These are phyloP conservation scores for Alcedo atthis DNA, from an alignment of 2,797 vertebrate genomes.

Conservation along the genomic window DNA sequence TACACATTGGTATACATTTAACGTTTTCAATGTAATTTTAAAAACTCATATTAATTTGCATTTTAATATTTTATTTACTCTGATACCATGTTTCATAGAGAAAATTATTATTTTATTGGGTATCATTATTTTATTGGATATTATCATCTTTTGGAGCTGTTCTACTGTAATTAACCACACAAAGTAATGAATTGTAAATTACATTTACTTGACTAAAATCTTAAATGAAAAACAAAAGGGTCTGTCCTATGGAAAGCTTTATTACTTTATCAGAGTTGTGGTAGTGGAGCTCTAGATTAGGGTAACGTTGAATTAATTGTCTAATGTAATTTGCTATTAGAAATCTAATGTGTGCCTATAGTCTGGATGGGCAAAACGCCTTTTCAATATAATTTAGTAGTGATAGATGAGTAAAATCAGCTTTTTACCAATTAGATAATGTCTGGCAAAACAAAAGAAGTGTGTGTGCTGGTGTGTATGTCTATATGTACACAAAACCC, in stretches of 20 bases:
- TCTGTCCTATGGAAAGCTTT: slow-evolving; percentile 70
- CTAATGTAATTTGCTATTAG: slow-evolving; percentile 73
- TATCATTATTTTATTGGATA: slow-evolving; percentile 63
- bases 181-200: slow-evolving; percentile 77
- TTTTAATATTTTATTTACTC: slow-evolving; percentile 59
- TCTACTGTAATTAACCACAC: slow-evolving; percentile 74
- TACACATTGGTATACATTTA: neutral
- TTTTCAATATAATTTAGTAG: slow-evolving; percentile 39
- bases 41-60: slow-evolving; percentile 6
- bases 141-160: slow-evolving; percentile 64
- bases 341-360: slow-evolving; percentile 42
- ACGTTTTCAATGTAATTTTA: neutral
- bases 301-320: slow-evolving; percentile 77
- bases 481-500: neutral
- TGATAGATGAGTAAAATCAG: slow-evolving; percentile 41
- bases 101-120: slow-evolving; percentile 66
- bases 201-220: slow-evolving; percentile 73
- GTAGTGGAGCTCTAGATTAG: slow-evolving; percentile 68
- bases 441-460: slow-evolving; percentile 26
- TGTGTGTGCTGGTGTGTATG: neutral
- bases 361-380: slow-evolving; percentile 40
- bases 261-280: slow-evolving; percentile 63
- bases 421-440: slow-evolving; percentile 6
- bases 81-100: slow-evolving; percentile 46
- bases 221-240: slow-evolving; percentile 33